These are phyloP conservation scores for Crambe crambe DNA, from an alignment of 37 sponge, comb jelly and placozoan genomes.

Conservation along the genomic window DNA sequence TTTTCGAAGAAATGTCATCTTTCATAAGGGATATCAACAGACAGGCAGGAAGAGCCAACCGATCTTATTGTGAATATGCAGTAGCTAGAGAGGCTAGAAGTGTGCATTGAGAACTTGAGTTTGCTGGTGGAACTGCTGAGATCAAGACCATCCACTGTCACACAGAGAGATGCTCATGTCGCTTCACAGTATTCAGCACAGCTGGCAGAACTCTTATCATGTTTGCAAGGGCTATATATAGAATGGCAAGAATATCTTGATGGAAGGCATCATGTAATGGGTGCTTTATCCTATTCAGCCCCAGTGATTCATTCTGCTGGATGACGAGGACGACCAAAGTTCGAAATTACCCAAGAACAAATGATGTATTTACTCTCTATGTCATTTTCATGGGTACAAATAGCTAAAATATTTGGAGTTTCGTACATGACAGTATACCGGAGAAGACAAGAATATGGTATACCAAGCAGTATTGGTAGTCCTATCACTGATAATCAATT, in stretches of 20 bases:
- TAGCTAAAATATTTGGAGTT: constrained; percentile 35
- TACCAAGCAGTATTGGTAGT: background rate
- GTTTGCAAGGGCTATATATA: background rate
- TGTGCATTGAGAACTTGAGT: background rate
- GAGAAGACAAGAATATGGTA: constrained; percentile 36
- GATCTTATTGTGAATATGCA: constrained; percentile 14
- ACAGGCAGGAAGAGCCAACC: constrained; percentile 23
- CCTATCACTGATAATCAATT: constrained; percentile 18
- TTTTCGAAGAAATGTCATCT: constrained; percentile 5
- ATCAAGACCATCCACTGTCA: background rate
- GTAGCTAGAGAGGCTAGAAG: constrained; percentile 27
- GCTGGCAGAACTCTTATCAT: background rate
- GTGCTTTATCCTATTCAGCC: background rate
- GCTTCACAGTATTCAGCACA: background rate
- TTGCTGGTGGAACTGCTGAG: background rate
- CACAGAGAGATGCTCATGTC: background rate
- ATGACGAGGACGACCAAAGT: too few relatives aligned
- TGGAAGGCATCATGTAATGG: too few relatives aligned
- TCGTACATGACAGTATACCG: constrained; percentile 40
- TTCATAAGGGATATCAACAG: constrained; percentile 19
- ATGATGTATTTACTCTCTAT: constrained; percentile 42
- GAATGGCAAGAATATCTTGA: constrained; percentile 35
- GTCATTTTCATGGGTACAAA: constrained; percentile 48
- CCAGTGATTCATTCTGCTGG: background rate
- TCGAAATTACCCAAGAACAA: constrained; percentile 18